Percentiles rank a stretch among this genome's conserved stretches.
phyloP scores from a whole-genome alignment of 2,888 invertebrate genomes.

The Monochamus alternatus region DNA sequence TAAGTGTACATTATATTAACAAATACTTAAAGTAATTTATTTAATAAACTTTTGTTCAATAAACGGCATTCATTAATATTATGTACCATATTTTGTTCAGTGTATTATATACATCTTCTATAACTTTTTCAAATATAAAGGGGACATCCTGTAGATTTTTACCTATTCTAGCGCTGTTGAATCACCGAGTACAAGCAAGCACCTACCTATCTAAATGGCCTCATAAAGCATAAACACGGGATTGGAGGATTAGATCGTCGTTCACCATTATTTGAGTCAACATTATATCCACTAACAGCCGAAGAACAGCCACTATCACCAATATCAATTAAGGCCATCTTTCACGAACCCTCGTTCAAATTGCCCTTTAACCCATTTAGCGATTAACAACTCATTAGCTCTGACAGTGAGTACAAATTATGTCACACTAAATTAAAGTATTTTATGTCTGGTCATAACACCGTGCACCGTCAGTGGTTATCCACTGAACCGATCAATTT shows the following conservation, averaged over 20 bases:
- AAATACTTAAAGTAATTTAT: no score
- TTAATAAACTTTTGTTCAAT: no score
- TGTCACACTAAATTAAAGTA: constrained; percentile 32
- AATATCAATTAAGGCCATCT: constrained; percentile 52
- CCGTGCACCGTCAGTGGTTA: neutral
- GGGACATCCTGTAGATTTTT: no score
- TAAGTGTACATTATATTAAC: no score
- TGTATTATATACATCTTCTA: no score
- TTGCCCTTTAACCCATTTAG: constrained; percentile 48
- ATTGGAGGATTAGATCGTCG: constrained; percentile 22
- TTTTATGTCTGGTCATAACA: constrained; percentile 36
- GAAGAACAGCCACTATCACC: constrained; percentile 48
- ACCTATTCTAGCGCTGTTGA: neutral
- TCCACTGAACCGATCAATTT: neutral
- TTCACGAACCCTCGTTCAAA: constrained; percentile 51
- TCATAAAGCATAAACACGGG: constrained; percentile 34
- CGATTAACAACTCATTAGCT: constrained; percentile 58
- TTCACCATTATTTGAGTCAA: constrained; percentile 39
- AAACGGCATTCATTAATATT: no score
- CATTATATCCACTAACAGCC: constrained; percentile 46
- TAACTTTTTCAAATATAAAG: no score
- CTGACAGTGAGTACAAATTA: constrained; percentile 55
- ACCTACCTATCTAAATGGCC: constrained; percentile 20
- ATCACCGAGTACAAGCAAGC: neutral
- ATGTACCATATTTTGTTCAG: no score